Evolutionary conservation across 2,113 vertebrate genomes (phyloP).

Genomic region (Clarias macrocephalus): DNA sequence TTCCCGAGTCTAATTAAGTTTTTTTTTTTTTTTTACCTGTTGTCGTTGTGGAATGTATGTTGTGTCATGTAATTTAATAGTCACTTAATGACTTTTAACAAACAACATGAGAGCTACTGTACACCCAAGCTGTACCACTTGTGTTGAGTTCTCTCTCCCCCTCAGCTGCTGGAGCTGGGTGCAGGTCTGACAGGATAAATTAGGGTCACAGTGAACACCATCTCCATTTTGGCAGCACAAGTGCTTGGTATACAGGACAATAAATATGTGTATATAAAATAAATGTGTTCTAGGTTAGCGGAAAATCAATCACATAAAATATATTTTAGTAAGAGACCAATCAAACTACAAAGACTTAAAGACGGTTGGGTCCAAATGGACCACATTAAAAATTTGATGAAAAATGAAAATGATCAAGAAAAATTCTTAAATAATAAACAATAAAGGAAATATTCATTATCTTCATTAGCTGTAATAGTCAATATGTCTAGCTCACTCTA

Average conservation of each 20-base stretch:
- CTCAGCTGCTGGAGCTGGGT: background rate
- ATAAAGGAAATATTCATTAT: background rate
- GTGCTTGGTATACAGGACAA: slow-evolving; percentile 4
- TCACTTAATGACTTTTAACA: background rate
- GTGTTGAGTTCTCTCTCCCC: background rate
- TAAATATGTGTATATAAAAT: background rate
- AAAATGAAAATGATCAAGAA: background rate
- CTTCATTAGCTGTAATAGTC: background rate
- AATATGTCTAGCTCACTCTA: background rate
- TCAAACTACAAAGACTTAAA: background rate
- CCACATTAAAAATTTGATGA: background rate
- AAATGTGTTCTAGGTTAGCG: background rate
- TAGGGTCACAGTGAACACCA: background rate
- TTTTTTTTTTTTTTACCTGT: background rate
- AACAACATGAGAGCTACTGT: background rate
- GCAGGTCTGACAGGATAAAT: background rate
- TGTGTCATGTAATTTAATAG: background rate
- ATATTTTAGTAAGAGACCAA: background rate
- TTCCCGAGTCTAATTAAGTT: background rate
- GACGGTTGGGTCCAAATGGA: background rate
- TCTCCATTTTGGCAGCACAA: background rate
- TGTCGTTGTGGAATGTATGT: background rate
- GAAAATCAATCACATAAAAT: background rate
- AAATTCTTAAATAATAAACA: background rate
- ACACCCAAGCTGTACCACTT: background rate